Percentiles rank a stretch among this genome's conserved stretches.
phyloP scores from a whole-genome alignment of 2,113 vertebrate species.

The Salvelinus namaycush region DNA sequence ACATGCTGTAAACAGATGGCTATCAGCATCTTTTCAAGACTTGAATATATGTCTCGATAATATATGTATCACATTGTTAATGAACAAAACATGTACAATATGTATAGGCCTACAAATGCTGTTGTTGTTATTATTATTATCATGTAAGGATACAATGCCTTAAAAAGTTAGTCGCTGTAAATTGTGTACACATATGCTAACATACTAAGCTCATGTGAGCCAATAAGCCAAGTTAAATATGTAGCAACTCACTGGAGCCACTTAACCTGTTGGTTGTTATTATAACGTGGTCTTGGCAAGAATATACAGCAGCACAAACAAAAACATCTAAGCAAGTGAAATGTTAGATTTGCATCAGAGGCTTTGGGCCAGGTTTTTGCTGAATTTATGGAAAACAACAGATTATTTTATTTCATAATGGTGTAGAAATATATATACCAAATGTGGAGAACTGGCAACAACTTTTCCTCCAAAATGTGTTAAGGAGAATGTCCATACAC shows the following conservation, averaged over 20 bases:
- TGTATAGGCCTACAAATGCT: conserved; percentile 45
- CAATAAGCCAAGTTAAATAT: conserved; percentile 7
- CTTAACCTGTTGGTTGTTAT: conserved; percentile 1
- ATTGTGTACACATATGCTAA: conserved; percentile 48
- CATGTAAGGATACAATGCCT: conserved; percentile 65
- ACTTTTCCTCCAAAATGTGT: not conserved
- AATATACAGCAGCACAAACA: not conserved
- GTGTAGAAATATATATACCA: not conserved
- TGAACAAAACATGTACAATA: conserved; percentile 36
- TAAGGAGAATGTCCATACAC: not conserved
- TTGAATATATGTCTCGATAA: conserved; percentile 37
- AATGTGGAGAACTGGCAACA: not conserved
- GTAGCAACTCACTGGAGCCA: conserved; percentile 28
- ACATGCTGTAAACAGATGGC: conserved; percentile 35
- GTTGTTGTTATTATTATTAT: conserved; percentile 50
- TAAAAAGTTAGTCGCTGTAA: conserved; percentile 61
- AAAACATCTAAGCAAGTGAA: not conserved
- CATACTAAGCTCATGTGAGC: not conserved
- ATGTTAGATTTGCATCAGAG: not conserved
- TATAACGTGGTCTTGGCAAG: not conserved
- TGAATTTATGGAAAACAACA: not conserved
- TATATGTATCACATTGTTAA: conserved; percentile 30
- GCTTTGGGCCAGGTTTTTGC: not conserved
- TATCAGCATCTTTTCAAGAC: conserved; percentile 37
- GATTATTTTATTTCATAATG: not conserved